Evolutionary conservation across 2,888 invertebrate genomes (phyloP).

Genomic region (Xestobium rufovillosum): DNA sequence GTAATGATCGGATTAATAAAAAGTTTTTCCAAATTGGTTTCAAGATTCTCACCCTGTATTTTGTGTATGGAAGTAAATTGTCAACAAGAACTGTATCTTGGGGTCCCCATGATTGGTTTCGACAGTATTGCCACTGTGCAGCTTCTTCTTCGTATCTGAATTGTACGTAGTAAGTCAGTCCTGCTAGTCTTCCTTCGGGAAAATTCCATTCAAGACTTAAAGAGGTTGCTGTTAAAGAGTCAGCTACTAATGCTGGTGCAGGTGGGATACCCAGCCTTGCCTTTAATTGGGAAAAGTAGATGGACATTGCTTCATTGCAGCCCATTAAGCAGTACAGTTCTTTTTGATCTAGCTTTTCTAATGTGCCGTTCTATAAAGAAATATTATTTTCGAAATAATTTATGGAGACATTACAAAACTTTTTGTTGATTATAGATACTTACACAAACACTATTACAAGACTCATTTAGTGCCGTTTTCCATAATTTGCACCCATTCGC

Average conservation of each 20-base stretch:
- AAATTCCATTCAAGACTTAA: slow-evolving; percentile 72
- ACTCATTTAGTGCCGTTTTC: slow-evolving; percentile 65
- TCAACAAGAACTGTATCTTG: slow-evolving; percentile 61
- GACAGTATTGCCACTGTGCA: slow-evolving; percentile 76
- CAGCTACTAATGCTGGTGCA: slow-evolving; percentile 70
- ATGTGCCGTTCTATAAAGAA: slow-evolving; percentile 58
- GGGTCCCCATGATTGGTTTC: slow-evolving; percentile 60
- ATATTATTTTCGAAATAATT: not conserved
- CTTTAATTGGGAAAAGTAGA: slow-evolving; percentile 62
- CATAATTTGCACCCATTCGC: slow-evolving; percentile 71
- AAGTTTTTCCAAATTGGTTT: not conserved
- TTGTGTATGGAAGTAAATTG: slow-evolving; percentile 78
- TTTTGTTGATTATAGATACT: slow-evolving; percentile 47
- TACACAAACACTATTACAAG: slow-evolving; percentile 77
- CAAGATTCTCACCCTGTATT: slow-evolving; percentile 67
- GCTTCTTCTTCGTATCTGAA: slow-evolving; percentile 66
- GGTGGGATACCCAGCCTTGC: slow-evolving; percentile 62
- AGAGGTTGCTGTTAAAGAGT: slow-evolving; percentile 67
- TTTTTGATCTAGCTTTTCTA: slow-evolving; percentile 58
- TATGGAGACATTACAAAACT: too few species aligned
- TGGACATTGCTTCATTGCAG: slow-evolving; percentile 71
- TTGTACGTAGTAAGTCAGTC: slow-evolving; percentile 59
- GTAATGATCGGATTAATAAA: slow-evolving; percentile 28
- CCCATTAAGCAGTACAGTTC: slow-evolving; percentile 74
- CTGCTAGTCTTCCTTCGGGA: slow-evolving; percentile 49